phyloP scores from a whole-genome alignment of 2,113 vertebrate genomes.

The Carollia perspicillata region DNA sequence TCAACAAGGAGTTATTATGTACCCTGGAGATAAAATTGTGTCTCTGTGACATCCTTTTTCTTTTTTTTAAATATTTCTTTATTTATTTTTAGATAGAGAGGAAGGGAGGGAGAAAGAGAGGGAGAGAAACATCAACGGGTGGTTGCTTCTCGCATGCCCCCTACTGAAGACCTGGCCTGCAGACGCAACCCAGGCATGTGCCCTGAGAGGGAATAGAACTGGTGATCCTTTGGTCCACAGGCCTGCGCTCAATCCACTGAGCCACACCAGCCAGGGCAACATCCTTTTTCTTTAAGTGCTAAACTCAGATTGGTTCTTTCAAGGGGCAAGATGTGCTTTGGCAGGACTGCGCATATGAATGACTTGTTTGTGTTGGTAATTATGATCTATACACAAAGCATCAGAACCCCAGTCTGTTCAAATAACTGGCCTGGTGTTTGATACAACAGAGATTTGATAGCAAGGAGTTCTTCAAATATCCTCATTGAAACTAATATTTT shows the following conservation, averaged over 20 bases:
- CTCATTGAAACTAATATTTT: slow-evolving; percentile 10
- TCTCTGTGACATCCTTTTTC: neutral
- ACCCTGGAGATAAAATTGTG: neutral
- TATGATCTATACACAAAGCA: neutral
- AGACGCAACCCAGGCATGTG: too few species aligned
- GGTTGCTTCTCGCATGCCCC: too few species aligned
- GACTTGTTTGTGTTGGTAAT: neutral
- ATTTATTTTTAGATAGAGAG: too few species aligned
- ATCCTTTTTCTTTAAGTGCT: neutral
- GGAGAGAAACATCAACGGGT: too few species aligned
- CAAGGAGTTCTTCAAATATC: slow-evolving; percentile 38
- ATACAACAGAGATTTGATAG: neutral
- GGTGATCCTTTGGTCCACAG: too few species aligned
- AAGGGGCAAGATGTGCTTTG: neutral
- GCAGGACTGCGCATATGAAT: neutral
- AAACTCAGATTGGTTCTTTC: neutral
- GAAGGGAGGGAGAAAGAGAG: too few species aligned
- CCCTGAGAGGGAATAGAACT: too few species aligned
- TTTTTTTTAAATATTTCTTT: neutral
- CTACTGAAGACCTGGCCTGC: too few species aligned
- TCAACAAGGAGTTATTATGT: neutral
- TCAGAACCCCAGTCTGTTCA: slow-evolving; percentile 5
- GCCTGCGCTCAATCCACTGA: too few species aligned
- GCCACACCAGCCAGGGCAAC: neutral
- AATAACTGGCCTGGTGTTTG: neutral